phyloP scores from a whole-genome alignment of 2,797 vertebrate species.

The Tragopan temminckii region DNA sequence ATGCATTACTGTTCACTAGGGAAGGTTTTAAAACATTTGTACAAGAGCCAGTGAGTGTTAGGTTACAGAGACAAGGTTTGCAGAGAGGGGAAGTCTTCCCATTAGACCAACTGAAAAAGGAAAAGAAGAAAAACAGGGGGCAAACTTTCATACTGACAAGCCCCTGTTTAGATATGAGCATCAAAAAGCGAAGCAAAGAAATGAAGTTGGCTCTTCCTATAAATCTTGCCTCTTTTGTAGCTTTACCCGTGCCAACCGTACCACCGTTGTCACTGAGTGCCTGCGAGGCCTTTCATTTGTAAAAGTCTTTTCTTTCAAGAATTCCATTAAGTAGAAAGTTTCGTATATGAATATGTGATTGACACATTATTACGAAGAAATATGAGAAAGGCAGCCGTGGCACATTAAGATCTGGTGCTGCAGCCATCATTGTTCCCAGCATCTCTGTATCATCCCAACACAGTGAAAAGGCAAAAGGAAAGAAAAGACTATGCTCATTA shows the following conservation, averaged over 20 bases:
- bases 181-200: not conserved
- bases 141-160: not conserved
- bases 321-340: slow-evolving; percentile 54
- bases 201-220: not conserved
- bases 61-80: not conserved
- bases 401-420: not conserved
- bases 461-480: slow-evolving; percentile 18
- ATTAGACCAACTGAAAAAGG: not conserved
- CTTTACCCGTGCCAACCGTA: accelerated
- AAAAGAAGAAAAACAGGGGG: not conserved
- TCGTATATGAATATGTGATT: slow-evolving; percentile 23
- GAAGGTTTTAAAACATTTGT: not conserved
- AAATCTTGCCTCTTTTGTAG: not conserved
- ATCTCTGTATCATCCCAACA: slow-evolving; percentile 20
- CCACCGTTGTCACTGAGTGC: not conserved
- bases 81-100: not conserved
- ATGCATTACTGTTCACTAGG: not conserved
- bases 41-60: not conserved
- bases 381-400: not conserved
- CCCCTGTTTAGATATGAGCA: not conserved
- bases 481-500: slow-evolving; percentile 66
- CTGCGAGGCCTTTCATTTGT: not conserved
- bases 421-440: slow-evolving; percentile 14
- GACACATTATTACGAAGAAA: slow-evolving; percentile 40
- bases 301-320: slow-evolving; percentile 18